Conservation (phyloP, 1,140 invertebrate species). For the Cydia strobilella region DNA sequence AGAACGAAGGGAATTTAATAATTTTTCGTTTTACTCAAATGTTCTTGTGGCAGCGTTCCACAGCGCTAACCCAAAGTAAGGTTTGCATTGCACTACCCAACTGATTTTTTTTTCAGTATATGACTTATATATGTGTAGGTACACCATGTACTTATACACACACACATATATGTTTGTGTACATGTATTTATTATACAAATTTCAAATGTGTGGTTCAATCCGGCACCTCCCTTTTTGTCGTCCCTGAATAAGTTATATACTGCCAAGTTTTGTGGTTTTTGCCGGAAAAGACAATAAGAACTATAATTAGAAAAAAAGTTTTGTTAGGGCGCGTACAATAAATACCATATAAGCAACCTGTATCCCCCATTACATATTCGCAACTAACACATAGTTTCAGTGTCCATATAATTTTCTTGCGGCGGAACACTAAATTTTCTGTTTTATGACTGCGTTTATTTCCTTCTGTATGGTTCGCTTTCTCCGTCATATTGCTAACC, state of each 20-base stretch:
- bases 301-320: too few relatives aligned
- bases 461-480: background rate
- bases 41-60: slow-evolving; percentile 16
- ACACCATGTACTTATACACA: too few relatives aligned
- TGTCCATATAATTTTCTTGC: background rate
- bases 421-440: background rate
- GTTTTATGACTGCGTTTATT: slow-evolving; percentile 3
- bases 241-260: too few relatives aligned
- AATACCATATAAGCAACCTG: background rate
- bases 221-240: too few relatives aligned
- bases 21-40: background rate
- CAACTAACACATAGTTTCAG: background rate
- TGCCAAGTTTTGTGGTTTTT: too few relatives aligned
- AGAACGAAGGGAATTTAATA: slow-evolving; percentile 2
- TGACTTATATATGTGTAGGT: too few relatives aligned
- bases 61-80: background rate
- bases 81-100: background rate
- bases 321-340: too few relatives aligned
- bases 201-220: too few relatives aligned
- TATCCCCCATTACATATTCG: background rate
- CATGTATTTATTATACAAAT: too few relatives aligned
- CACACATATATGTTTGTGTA: too few relatives aligned
- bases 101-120: background rate
- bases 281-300: too few relatives aligned
- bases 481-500: background rate